Evolutionary conservation across 1,140 invertebrate genomes (phyloP).

Genomic region (Saccostrea echinata): DNA sequence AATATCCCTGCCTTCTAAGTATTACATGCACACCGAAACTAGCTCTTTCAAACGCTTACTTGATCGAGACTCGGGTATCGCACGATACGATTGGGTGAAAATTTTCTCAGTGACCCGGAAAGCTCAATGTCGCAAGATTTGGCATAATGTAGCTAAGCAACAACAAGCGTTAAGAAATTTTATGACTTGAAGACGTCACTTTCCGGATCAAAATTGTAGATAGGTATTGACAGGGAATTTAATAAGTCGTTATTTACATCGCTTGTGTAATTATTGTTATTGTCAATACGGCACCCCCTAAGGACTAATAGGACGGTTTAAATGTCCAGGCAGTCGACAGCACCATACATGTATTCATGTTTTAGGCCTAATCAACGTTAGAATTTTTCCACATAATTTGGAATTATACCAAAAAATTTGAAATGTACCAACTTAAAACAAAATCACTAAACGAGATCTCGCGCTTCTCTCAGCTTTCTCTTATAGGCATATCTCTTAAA

Average conservation of each 20-base stretch:
- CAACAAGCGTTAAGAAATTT: slow-evolving; percentile 15
- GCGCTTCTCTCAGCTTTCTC: too few relatives aligned
- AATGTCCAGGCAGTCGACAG: background rate
- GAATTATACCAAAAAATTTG: background rate
- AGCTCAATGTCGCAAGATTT: background rate
- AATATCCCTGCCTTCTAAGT: background rate
- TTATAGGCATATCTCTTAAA: too few relatives aligned
- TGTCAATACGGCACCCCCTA: slow-evolving; percentile 24
- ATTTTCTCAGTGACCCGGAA: slow-evolving; percentile 17
- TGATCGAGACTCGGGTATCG: slow-evolving; percentile 19
- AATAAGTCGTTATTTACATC: slow-evolving; percentile 25
- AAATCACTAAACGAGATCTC: too few relatives aligned
- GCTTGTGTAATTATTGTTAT: slow-evolving; percentile 35
- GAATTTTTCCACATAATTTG: too few relatives aligned
- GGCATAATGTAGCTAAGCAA: slow-evolving; percentile 25
- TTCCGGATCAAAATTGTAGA: slow-evolving; percentile 29
- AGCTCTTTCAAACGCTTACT: slow-evolving; percentile 19
- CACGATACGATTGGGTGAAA: slow-evolving; percentile 25
- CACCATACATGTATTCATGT: background rate
- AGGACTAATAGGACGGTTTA: background rate
- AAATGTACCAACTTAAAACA: background rate
- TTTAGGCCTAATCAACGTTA: background rate
- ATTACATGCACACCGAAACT: background rate
- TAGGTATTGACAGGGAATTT: slow-evolving; percentile 26
- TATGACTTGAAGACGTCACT: slow-evolving; percentile 31